These are phyloP conservation scores for Orthonyx spaldingii DNA, from an alignment of 2,113 vertebrate genomes.

Conservation along the genomic window DNA sequence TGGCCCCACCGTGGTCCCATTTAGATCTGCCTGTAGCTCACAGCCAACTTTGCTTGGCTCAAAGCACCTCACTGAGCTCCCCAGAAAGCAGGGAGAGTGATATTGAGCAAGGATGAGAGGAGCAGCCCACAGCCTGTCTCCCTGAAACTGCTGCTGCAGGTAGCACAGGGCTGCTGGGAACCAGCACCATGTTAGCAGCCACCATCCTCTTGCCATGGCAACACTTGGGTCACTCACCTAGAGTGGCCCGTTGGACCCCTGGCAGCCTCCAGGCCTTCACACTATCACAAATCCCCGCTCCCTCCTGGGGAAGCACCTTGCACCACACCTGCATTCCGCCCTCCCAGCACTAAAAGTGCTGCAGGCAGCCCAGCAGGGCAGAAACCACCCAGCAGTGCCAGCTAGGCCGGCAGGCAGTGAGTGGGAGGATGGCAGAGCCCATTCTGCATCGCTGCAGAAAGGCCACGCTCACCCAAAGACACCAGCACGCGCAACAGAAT, in stretches of 20 bases:
- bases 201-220: background rate
- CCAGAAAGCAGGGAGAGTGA: background rate
- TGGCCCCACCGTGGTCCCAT: accelerated
- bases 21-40: background rate
- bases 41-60: background rate
- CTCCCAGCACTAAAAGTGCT: background rate
- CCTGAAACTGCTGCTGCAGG: background rate
- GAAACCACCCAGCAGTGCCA: accelerated
- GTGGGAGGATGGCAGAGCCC: background rate
- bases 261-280: background rate
- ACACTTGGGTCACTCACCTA: background rate
- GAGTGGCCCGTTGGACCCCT: accelerated
- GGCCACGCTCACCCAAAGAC: accelerated
- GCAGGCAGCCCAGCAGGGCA: background rate
- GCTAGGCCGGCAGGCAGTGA: background rate
- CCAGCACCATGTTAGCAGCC: background rate
- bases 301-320: background rate
- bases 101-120: background rate
- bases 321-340: background rate
- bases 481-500: accelerated
- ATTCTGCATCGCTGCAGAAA: accelerated
- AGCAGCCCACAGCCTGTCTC: background rate
- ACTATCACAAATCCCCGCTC: background rate
- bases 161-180: background rate
- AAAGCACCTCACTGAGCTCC: background rate